These are phyloP conservation scores for Echiichthys vipera DNA, from an alignment of 2,797 vertebrate genomes.

Conservation along the genomic window DNA sequence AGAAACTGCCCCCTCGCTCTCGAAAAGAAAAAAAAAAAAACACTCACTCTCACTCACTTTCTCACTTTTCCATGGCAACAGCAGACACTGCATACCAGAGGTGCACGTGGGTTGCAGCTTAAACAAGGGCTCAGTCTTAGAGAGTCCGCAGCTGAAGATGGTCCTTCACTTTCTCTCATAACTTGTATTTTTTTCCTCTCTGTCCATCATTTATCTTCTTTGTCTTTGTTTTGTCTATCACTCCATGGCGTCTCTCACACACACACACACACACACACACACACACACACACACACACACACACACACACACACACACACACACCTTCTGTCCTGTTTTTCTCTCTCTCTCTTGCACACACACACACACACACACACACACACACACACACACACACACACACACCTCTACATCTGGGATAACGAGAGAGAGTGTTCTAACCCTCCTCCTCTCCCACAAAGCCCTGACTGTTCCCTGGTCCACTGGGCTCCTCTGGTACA, in stretches of 20 bases:
- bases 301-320: no score
- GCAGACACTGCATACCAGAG: constrained; percentile 83
- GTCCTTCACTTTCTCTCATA: constrained; percentile 42
- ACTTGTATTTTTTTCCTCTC: neutral
- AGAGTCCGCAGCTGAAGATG: constrained; percentile 62
- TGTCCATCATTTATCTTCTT: constrained; percentile 35
- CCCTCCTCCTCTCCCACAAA: constrained; percentile 72
- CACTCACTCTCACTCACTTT: constrained; percentile 64
- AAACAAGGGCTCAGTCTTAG: constrained; percentile 80
- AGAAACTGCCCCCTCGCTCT: constrained; percentile 62
- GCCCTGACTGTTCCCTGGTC: constrained; percentile 73
- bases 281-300: constrained; percentile 28
- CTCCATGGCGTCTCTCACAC: constrained; percentile 3
- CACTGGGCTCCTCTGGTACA: constrained; percentile 74
- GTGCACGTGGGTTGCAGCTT: constrained; percentile 82
- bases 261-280: constrained; percentile 36
- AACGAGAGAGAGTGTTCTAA: constrained; percentile 53
- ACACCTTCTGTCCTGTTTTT: no score
- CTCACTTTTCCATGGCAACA: constrained; percentile 85
- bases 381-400: constrained; percentile 12
- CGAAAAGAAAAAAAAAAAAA: no score
- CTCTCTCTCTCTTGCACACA: no score
- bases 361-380: constrained; percentile 22
- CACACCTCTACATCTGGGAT: constrained; percentile 48
- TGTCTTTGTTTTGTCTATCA: constrained; percentile 45